Percentiles rank a stretch among this genome's conserved stretches.
phyloP scores from a whole-genome alignment of 2,888 invertebrate genomes.

The Neoascia interrupta region DNA sequence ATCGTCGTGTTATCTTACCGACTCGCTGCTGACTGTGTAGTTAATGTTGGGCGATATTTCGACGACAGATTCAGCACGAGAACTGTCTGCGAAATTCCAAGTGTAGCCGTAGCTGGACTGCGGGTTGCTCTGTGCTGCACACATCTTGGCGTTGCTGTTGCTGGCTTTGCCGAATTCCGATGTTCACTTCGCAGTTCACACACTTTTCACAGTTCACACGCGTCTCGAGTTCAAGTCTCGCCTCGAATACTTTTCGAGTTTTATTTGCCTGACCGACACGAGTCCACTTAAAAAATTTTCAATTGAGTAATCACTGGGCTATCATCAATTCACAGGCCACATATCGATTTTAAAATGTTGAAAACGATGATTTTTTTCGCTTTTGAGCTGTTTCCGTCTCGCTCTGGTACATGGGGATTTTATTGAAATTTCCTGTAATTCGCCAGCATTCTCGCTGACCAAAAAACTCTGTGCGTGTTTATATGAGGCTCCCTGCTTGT shows the following conservation, averaged over 20 bases:
- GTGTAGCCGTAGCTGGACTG: constrained; percentile 79
- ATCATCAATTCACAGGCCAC: constrained; percentile 60
- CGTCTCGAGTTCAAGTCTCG: no score
- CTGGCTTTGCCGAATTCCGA: constrained; percentile 18
- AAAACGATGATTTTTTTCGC: constrained; percentile 43
- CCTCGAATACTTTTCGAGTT: no score
- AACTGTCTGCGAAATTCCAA: constrained; percentile 80
- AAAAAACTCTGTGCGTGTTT: constrained; percentile 62
- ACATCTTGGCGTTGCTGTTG: constrained; percentile 72
- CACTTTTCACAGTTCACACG: no score
- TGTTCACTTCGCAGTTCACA: no score
- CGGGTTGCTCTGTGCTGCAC: constrained; percentile 80
- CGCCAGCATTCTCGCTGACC: constrained; percentile 55
- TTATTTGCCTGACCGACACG: no score
- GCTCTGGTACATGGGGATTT: constrained; percentile 49
- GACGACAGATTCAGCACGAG: constrained; percentile 79
- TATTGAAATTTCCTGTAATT: constrained; percentile 59
- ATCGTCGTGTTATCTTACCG: constrained; percentile 77
- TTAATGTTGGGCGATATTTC: constrained; percentile 80
- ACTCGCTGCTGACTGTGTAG: constrained; percentile 80
- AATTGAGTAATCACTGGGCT: constrained; percentile 60
- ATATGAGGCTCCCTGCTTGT: constrained; percentile 50
- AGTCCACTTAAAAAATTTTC: constrained; percentile 12
- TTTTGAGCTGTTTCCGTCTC: constrained; percentile 60
- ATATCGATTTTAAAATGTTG: constrained; percentile 68